These are phyloP conservation scores for Pediacus dermestoides DNA, from an alignment of 2,888 invertebrate genomes.

Conservation along the genomic window DNA sequence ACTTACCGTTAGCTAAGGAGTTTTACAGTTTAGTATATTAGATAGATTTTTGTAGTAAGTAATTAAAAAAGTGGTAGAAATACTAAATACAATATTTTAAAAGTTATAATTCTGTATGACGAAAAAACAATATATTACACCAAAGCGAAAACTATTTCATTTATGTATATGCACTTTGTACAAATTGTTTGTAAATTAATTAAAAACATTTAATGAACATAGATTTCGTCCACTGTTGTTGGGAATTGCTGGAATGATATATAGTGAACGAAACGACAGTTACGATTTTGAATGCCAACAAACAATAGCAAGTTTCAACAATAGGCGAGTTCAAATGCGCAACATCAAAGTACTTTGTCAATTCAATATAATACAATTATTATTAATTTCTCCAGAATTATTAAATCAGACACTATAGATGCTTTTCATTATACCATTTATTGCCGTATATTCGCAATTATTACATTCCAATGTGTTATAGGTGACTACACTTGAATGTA, in stretches of 20 bases:
- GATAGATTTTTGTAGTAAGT: no score
- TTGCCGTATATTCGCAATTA: slow-evolving; percentile 40
- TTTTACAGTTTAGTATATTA: no score
- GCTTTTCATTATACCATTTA: slow-evolving; percentile 39
- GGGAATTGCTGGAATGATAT: slow-evolving; percentile 25
- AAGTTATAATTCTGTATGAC: no score
- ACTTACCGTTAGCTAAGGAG: no score
- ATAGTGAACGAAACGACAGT: slow-evolving; percentile 18
- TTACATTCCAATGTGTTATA: slow-evolving; percentile 41
- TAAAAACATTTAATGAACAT: slow-evolving; percentile 12
- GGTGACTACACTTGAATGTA: slow-evolving; percentile 32
- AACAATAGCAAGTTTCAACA: slow-evolving; percentile 44
- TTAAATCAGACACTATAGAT: slow-evolving; percentile 47
- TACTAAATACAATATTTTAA: no score
- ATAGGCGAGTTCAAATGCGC: slow-evolving; percentile 44
- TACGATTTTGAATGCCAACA: slow-evolving; percentile 26
- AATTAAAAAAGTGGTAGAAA: no score
- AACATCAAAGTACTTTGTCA: slow-evolving; percentile 47
- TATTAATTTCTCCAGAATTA: slow-evolving; percentile 49
- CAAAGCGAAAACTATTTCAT: no score
- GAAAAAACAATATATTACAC: no score
- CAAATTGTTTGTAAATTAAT: no score
- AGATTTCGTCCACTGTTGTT: slow-evolving; percentile 15
- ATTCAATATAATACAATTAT: slow-evolving; percentile 49
- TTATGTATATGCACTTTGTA: no score